Percentiles rank a stretch among this genome's conserved stretches.
phyloP scores from a whole-genome alignment of 2,797 vertebrate genomes.

The Aratinga solstitialis region DNA sequence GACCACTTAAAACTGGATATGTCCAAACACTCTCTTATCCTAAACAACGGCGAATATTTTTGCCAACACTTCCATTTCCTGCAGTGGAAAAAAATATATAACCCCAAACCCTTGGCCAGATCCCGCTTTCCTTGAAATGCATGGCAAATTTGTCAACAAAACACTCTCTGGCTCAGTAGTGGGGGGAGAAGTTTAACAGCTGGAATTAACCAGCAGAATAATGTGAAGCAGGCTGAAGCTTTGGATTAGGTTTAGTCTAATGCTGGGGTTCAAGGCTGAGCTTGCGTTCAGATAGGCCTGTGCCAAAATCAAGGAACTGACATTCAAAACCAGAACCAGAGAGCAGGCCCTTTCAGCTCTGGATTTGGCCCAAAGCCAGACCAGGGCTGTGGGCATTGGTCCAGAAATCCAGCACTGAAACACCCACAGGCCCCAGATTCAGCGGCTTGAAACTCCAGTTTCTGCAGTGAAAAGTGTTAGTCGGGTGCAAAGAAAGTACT shows the following conservation, averaged over 20 bases:
- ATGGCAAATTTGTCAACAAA: slow-evolving; percentile 67
- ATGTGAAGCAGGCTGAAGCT: slow-evolving; percentile 47
- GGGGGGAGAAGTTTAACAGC: slow-evolving; percentile 41
- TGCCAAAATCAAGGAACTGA: slow-evolving; percentile 12
- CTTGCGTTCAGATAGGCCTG: neutral
- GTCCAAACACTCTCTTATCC: slow-evolving; percentile 50
- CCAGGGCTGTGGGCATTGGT: neutral
- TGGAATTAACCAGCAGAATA: slow-evolving; percentile 51
- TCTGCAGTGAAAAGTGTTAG: neutral
- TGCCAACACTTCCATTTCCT: slow-evolving; percentile 53
- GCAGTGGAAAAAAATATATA: slow-evolving; percentile 37
- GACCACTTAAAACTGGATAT: slow-evolving; percentile 65
- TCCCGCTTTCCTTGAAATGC: slow-evolving; percentile 50
- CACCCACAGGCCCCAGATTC: neutral
- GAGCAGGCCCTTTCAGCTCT: slow-evolving; percentile 32
- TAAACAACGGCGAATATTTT: slow-evolving; percentile 36
- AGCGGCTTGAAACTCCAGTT: neutral
- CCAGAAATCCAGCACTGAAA: slow-evolving; percentile 34
- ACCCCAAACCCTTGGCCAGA: slow-evolving; percentile 13
- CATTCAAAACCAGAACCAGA: slow-evolving; percentile 52
- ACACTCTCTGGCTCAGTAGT: neutral
- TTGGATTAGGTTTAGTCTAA: slow-evolving; percentile 54
- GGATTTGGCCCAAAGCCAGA: slow-evolving; percentile 38
- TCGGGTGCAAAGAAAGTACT: neutral
- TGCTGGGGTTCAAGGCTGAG: slow-evolving; percentile 41